Conservation (phyloP, 2,113 vertebrate genomes). For the Seriola dumerili region DNA sequence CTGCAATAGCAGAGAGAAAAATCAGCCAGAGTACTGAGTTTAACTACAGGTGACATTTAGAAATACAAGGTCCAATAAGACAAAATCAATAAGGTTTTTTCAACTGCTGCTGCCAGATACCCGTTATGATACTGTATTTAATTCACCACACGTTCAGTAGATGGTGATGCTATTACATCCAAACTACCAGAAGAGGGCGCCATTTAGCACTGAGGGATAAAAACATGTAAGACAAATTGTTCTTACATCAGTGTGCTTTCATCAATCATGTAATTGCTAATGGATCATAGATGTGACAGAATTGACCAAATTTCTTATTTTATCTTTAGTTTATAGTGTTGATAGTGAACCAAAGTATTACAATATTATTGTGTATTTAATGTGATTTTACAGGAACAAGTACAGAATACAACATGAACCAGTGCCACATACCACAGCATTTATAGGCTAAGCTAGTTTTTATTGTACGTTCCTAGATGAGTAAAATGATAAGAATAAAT, state of each 20-base stretch:
- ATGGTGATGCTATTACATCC: slow-evolving; percentile 4
- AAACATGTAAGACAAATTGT: background rate
- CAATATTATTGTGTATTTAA: background rate
- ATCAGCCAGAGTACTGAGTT: slow-evolving; percentile 2
- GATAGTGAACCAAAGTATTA: background rate
- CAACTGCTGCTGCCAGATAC: background rate
- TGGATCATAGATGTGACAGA: background rate
- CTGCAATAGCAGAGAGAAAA: slow-evolving; percentile 6
- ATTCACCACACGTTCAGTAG: background rate
- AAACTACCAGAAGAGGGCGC: slow-evolving; percentile 61
- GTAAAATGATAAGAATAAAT: too few species aligned
- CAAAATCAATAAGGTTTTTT: slow-evolving; percentile 30
- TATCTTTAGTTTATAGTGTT: background rate
- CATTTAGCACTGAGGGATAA: background rate
- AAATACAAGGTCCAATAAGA: slow-evolving; percentile 13
- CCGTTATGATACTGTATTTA: slow-evolving; percentile 5
- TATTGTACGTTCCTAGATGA: too few species aligned
- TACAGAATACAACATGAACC: too few species aligned
- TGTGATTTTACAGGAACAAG: background rate
- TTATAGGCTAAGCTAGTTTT: background rate
- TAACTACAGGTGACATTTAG: slow-evolving; percentile 64
- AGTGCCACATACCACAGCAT: background rate
- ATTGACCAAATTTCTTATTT: background rate
- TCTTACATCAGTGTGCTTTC: too few species aligned
- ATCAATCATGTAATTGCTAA: background rate